Conservation (phyloP, 1,140 invertebrate species). For the Paracyclopina nana region DNA sequence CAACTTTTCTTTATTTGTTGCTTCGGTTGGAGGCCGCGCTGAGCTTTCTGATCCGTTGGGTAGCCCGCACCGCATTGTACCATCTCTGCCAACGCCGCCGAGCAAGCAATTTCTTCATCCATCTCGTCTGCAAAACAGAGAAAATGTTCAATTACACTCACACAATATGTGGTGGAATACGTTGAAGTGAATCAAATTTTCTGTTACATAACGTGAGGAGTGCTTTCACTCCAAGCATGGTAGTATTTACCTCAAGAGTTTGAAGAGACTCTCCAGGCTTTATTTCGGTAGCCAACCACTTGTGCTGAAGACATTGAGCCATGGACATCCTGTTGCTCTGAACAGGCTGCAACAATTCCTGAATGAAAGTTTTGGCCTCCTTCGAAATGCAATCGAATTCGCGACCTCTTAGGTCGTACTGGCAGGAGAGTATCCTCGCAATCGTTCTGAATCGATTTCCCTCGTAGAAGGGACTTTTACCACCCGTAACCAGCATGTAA, state of each 20-base stretch:
- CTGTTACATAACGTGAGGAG: no score
- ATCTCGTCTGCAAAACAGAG: no score
- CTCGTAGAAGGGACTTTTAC: slow-evolving; percentile 7
- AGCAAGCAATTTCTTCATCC: slow-evolving; percentile 11
- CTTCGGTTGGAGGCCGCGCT: slow-evolving; percentile 3
- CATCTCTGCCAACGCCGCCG: slow-evolving; percentile 12
- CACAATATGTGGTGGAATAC: no score
- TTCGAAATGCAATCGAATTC: not conserved
- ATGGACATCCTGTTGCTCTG: slow-evolving; percentile 1
- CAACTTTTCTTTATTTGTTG: no score
- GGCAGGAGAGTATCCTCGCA: slow-evolving; percentile 4
- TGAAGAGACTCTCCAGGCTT: slow-evolving; percentile 4
- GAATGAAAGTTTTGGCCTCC: slow-evolving; percentile 14
- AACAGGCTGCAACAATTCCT: not conserved
- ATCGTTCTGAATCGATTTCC: slow-evolving; percentile 14
- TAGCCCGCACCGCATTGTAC: slow-evolving; percentile 10
- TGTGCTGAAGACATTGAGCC: slow-evolving; percentile 2
- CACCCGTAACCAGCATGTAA: slow-evolving; percentile 12
- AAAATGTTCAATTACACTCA: no score
- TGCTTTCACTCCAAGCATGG: no score
- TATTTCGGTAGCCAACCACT: slow-evolving; percentile 2
- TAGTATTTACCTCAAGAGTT: no score
- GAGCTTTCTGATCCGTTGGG: not conserved
- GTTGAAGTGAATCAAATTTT: no score
- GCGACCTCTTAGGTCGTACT: not conserved